These are phyloP conservation scores for Monopis laevigella DNA, from an alignment of 2,888 invertebrate species.

Conservation along the genomic window DNA sequence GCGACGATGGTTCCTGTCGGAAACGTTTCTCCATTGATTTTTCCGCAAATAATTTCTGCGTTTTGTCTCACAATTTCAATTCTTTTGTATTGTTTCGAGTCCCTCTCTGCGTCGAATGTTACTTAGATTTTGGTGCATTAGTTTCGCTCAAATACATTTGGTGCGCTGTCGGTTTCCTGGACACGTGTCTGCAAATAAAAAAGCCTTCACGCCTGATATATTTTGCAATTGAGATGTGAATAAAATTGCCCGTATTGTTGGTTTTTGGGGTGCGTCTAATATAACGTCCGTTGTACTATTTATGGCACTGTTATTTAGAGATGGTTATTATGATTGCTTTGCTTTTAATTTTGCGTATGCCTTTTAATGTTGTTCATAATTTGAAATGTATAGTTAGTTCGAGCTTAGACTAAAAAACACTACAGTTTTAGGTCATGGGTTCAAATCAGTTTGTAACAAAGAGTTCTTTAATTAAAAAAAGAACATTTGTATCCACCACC, in stretches of 20 bases:
- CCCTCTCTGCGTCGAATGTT: slow-evolving; percentile 25
- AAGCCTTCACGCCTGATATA: slow-evolving; percentile 59
- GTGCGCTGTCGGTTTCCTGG: slow-evolving; percentile 51
- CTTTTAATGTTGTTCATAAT: no score
- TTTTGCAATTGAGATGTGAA: slow-evolving; percentile 51
- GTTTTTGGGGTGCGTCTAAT: neutral
- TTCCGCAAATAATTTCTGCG: slow-evolving; percentile 42
- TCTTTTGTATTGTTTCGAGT: slow-evolving; percentile 20
- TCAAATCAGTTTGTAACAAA: no score
- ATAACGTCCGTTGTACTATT: neutral
- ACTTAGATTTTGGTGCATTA: slow-evolving; percentile 62
- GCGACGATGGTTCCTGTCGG: slow-evolving; percentile 39
- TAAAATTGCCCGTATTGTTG: slow-evolving; percentile 57
- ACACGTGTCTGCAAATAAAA: slow-evolving; percentile 62
- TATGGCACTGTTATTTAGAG: slow-evolving; percentile 6
- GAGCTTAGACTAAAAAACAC: no score
- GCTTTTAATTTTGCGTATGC: no score
- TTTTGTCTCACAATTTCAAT: slow-evolving; percentile 33
- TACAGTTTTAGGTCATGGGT: no score
- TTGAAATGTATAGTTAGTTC: no score
- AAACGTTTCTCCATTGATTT: slow-evolving; percentile 60
- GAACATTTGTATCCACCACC: no score
- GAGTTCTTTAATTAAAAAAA: no score
- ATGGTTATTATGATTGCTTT: no score
- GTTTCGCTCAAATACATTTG: slow-evolving; percentile 57